phyloP scores from a whole-genome alignment of 1,140 invertebrate species.

The Bactericera cockerelli region DNA sequence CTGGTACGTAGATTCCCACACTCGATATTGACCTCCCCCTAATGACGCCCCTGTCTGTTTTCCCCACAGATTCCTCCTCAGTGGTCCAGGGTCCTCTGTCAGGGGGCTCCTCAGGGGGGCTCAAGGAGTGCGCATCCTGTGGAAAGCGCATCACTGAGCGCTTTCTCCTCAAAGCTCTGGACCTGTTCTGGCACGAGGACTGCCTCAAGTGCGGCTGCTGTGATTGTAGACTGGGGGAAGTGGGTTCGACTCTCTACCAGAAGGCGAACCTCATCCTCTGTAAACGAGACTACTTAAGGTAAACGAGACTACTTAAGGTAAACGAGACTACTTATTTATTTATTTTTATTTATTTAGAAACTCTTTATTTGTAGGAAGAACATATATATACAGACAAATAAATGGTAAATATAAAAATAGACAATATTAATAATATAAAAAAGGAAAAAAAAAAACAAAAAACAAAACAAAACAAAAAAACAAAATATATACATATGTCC shows the following conservation, averaged over 20 bases:
- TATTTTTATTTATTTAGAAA: too few relatives aligned
- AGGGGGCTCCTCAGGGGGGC: background rate
- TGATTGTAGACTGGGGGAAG: slow-evolving; percentile 89
- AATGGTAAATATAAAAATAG: too few relatives aligned
- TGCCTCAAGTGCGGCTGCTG: slow-evolving; percentile 96
- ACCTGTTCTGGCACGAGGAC: slow-evolving; percentile 95
- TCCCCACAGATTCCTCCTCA: background rate
- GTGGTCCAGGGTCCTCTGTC: background rate
- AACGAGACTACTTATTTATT: slow-evolving; percentile 84
- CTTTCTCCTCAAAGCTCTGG: slow-evolving; percentile 61
- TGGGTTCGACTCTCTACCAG: slow-evolving; percentile 91
- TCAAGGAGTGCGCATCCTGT: slow-evolving; percentile 28
- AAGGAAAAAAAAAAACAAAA: too few relatives aligned
- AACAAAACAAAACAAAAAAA: too few relatives aligned
- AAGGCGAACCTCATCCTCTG: slow-evolving; percentile 95
- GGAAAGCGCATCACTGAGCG: slow-evolving; percentile 29
- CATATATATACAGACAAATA: too few relatives aligned
- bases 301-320: slow-evolving; percentile 85
- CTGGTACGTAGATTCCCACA: too few relatives aligned
- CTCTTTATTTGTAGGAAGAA: too few relatives aligned
- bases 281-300: slow-evolving; percentile 94
- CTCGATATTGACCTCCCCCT: too few relatives aligned
- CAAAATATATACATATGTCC: too few relatives aligned
- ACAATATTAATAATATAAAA: too few relatives aligned
- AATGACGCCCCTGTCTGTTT: background rate